A percentile compares a stretch with the other conserved stretches of the same genome.
Evolutionary conservation across 2,888 invertebrate genomes (phyloP).

Genomic region (Epistrophe eligans): DNA sequence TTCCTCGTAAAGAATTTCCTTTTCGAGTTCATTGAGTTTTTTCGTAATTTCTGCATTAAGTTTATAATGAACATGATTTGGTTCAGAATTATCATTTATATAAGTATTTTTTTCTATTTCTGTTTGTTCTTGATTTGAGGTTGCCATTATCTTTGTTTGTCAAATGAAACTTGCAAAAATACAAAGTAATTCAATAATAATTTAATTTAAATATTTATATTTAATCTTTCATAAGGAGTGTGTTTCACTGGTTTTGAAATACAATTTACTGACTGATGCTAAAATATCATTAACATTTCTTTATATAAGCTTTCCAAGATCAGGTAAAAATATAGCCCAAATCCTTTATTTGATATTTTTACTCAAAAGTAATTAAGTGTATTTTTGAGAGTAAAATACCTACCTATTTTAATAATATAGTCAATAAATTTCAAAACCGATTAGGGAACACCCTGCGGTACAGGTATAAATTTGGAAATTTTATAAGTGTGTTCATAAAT

Average conservation of each 20-base stretch:
- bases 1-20: conserved; percentile 88
- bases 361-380: background rate
- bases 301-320: background rate
- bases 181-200: background rate
- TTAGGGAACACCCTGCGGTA: background rate
- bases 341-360: background rate
- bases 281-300: background rate
- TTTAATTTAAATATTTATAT: background rate
- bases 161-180: background rate
- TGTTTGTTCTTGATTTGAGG: background rate
- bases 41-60: background rate
- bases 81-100: background rate
- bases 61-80: background rate
- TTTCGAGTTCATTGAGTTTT: background rate
- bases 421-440: background rate
- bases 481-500: too few relatives aligned
- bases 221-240: background rate
- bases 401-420: background rate
- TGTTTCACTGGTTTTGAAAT: background rate
- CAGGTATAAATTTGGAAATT: background rate
- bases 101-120: background rate
- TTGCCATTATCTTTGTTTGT: background rate
- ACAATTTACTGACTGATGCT: background rate
- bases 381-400: background rate
- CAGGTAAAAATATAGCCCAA: background rate